phyloP scores from a whole-genome alignment of 1,140 invertebrate genomes.

The Aporrectodea caliginosa region DNA sequence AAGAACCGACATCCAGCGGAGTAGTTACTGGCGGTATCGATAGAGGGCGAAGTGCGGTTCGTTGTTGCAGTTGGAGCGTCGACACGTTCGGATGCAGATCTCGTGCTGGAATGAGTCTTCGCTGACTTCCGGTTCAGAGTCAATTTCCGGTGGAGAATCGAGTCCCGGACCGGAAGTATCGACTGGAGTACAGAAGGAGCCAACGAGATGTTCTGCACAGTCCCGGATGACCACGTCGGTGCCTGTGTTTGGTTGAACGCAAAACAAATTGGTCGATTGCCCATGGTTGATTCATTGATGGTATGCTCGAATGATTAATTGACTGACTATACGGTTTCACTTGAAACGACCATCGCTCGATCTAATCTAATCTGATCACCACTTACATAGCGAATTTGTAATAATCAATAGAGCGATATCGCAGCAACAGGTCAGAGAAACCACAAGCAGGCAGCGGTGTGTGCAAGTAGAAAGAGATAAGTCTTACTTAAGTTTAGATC shows the following conservation, averaged over 20 bases:
- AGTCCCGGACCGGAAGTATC: background rate
- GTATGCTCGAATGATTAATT: background rate
- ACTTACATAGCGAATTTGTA: no score
- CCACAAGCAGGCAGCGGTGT: no score
- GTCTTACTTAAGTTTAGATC: no score
- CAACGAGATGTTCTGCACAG: background rate
- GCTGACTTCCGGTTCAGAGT: background rate
- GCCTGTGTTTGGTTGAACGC: no score
- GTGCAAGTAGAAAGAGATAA: no score
- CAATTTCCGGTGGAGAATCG: background rate
- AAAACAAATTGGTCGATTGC: no score
- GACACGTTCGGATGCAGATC: background rate
- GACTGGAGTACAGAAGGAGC: background rate
- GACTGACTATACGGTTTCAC: background rate
- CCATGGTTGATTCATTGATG: no score
- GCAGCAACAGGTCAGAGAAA: no score
- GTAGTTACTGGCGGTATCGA: background rate
- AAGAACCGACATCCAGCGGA: background rate
- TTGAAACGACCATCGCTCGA: no score
- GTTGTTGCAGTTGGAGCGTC: background rate
- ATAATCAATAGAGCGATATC: no score
- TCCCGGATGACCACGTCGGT: background rate
- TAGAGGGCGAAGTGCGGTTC: background rate
- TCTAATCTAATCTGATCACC: no score
- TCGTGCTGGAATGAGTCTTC: background rate